Conservation (phyloP, 2,113 vertebrate species). For the Lophotis ruficrista region DNA sequence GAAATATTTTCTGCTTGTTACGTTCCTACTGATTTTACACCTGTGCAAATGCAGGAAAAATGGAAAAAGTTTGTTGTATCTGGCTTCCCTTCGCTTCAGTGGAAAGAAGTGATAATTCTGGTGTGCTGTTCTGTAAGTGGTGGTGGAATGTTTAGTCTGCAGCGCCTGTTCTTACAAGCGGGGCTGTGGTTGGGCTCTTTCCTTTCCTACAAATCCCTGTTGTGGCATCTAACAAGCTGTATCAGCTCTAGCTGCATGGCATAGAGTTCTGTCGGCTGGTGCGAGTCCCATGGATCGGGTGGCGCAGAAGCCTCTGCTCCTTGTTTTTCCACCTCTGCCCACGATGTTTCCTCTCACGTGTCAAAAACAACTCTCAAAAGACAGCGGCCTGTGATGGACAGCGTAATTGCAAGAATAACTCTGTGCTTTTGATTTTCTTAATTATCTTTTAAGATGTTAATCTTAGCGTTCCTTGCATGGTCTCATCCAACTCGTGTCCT, state of each 20-base stretch:
- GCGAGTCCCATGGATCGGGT: neutral
- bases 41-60: conserved; percentile 39
- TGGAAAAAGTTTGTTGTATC: conserved; percentile 56
- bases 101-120: conserved; percentile 67
- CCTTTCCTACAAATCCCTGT: neutral
- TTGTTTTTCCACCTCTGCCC: neutral
- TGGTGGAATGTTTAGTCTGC: conserved; percentile 68
- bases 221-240: neutral
- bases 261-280: no score
- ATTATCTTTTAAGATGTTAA: neutral
- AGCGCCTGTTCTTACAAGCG: conserved; percentile 37
- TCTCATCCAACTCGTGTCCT: neutral
- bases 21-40: conserved; percentile 23
- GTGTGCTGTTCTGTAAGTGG: conserved; percentile 45
- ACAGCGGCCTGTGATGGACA: accelerated
- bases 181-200: conserved; percentile 31
- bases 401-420: neutral
- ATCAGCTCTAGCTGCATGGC: no score
- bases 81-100: conserved; percentile 47
- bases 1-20: neutral
- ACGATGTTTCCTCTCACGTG: accelerated
- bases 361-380: neutral
- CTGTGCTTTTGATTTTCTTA: neutral
- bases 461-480: neutral
- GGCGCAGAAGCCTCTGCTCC: neutral